Conservation (phyloP, 1,140 invertebrate species). For the Lithobius niger region DNA sequence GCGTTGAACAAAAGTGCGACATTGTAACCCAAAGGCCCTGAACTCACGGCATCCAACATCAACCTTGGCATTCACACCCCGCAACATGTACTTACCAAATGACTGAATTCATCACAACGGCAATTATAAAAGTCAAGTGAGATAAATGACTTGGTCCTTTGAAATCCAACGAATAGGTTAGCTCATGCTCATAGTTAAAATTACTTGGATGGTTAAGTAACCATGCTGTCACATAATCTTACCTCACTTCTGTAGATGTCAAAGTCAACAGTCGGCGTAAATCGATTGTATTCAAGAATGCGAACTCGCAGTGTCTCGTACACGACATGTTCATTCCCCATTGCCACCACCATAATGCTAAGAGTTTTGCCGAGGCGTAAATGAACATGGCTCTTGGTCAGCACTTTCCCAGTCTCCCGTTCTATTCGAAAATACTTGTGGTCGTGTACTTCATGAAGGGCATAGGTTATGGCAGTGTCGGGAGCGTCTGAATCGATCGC, state of each 20-base stretch:
- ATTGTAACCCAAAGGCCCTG: too few relatives aligned
- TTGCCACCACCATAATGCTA: constrained; percentile 16
- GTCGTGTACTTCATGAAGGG: constrained; percentile 12
- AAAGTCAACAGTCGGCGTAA: constrained; percentile 14
- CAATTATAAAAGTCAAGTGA: too few relatives aligned
- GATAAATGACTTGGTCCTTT: too few relatives aligned
- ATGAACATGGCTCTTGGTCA: constrained; percentile 10
- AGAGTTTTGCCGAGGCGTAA: constrained; percentile 10
- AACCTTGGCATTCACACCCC: too few relatives aligned
- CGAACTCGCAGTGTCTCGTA: constrained; percentile 6
- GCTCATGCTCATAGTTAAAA: constrained; percentile 10
- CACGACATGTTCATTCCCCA: constrained; percentile 12
- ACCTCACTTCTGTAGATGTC: constrained; percentile 14
- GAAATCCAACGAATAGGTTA: too few relatives aligned
- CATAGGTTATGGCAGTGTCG: constrained; percentile 12
- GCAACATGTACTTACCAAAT: too few relatives aligned
- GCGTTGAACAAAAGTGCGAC: too few relatives aligned
- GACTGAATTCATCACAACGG: too few relatives aligned
- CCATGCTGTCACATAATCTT: too few relatives aligned
- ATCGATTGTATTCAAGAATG: constrained; percentile 14
- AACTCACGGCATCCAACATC: too few relatives aligned
- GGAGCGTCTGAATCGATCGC: constrained; percentile 14
- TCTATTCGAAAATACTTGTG: constrained; percentile 15
- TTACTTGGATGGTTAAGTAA: constrained; percentile 2
- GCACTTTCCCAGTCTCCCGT: constrained; percentile 14